Evolutionary conservation across 1,140 invertebrate genomes (phyloP).

Genomic region (Paramacrobiotus metropolitanus): DNA sequence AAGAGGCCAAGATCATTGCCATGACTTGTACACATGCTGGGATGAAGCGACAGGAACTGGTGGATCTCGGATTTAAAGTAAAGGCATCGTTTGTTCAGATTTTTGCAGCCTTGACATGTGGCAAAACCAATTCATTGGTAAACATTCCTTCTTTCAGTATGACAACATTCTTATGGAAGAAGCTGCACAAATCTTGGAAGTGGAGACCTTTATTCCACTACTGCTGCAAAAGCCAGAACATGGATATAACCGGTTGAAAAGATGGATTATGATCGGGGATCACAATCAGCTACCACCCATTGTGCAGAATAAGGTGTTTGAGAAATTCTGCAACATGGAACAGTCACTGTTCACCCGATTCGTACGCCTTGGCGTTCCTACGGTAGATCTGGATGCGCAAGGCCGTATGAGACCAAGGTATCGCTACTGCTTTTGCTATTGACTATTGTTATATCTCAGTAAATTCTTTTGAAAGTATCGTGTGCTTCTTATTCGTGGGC

Average conservation of each 20-base stretch:
- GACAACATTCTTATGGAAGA: conserved; percentile 99
- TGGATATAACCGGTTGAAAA: conserved; percentile 76
- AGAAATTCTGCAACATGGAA: conserved; percentile 99
- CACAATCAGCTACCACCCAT: conserved; percentile 97
- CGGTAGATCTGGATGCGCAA: conserved; percentile 87
- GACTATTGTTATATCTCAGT: no score
- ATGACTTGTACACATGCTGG: conserved; percentile 99
- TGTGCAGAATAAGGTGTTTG: conserved; percentile 99
- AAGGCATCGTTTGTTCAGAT: not conserved
- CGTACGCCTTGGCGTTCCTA: conserved; percentile 81
- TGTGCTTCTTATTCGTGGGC: conserved; percentile 6
- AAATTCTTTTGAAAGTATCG: not conserved
- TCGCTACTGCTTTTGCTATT: no score
- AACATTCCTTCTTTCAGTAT: conserved; percentile 49
- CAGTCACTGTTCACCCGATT: conserved; percentile 91
- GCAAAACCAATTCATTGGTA: not conserved
- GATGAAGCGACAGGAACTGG: conserved; percentile 78
- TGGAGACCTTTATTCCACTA: conserved; percentile 96
- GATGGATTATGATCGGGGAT: conserved; percentile 99
- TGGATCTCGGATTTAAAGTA: conserved; percentile 49
- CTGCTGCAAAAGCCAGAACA: conserved; percentile 90
- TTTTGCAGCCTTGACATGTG: not conserved
- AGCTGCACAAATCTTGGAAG: conserved; percentile 92
- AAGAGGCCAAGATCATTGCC: conserved; percentile 97
- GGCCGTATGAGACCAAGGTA: conserved; percentile 70